Evolutionary conservation across 2,888 invertebrate genomes (phyloP), one percentile per base, ranked within the genome.

Genomic region (Synergus gifuensis): DNA sequence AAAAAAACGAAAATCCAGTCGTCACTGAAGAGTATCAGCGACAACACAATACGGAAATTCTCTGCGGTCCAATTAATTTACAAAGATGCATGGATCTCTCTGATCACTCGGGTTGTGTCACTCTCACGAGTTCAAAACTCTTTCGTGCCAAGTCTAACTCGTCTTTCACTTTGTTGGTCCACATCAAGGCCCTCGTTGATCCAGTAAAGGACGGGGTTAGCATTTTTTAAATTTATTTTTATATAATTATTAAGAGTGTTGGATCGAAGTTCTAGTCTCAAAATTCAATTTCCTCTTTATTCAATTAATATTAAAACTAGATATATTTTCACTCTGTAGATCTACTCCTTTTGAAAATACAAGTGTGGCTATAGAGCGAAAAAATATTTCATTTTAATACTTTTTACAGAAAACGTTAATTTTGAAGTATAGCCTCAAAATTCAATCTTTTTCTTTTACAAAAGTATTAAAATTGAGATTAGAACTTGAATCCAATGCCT

Each of bases 61-160:
- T 98, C 66, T 98, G 98, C 16, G 98, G 98, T 0, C 98, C 98
- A 0, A 94, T 98, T 69, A 95, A 96, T 89, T 93, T 98, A 22
- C 95, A 96, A 4, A 95, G 96, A 0, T 96, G 96, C 84, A 93
- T 98, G 82, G 98, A 98, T 92, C 91, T 98, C 80, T 96, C 97
- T 1, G 97, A 97, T 88, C 96, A 96, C 89, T 95, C 96, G 16
- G 98, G 98, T 5, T 95, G 96, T 36, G 95, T 98, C 28, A 97
- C 97, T 9, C 93, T 98, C 79, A 97, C 98, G 0, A 98, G 98
- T 88, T 98, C 98, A 1, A 95, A 96, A 86, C 92, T 98, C 64
- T 96, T 97, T 87, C 94, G 96, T 85, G 95, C 96, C 0, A 95
- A 96, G 86, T 96, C 96, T 11, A 93, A 96, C 83, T 73, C 73